Evolutionary conservation across 2,888 invertebrate genomes (phyloP).

Genomic region (Brachylomia viminalis): DNA sequence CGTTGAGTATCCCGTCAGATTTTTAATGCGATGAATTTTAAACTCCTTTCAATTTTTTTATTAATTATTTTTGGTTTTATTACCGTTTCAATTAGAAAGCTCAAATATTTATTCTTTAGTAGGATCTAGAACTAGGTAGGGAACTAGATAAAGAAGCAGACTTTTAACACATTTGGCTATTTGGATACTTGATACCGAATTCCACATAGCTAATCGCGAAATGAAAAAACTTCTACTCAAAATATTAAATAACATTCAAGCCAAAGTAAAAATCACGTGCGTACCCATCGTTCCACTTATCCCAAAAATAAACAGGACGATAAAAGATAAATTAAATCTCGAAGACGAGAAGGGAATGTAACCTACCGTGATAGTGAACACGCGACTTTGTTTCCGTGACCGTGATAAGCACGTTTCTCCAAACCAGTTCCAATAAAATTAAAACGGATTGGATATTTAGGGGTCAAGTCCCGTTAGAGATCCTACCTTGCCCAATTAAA

Average conservation of each 20-base stretch:
- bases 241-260: neutral
- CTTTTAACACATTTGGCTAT: neutral
- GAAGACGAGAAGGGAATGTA: conserved; percentile 33
- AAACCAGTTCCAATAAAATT: conserved; percentile 68
- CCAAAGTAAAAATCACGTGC: neutral
- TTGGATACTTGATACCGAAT: neutral
- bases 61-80: neutral
- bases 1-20: conserved; percentile 18
- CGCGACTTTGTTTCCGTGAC: conserved; percentile 48
- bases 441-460: conserved; percentile 63
- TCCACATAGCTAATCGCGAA: neutral
- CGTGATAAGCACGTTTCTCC: conserved; percentile 55
- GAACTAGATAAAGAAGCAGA: neutral
- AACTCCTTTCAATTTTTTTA: neutral
- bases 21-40: conserved; percentile 13
- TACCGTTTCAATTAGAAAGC: neutral
- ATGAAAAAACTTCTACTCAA: neutral
- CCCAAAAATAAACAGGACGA: conserved; percentile 4
- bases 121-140: neutral
- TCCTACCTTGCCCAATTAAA: conserved; percentile 75
- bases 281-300: conserved; percentile 9
- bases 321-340: conserved; percentile 32
- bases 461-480: conserved; percentile 72
- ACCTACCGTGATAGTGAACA: conserved; percentile 43
- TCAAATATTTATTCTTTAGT: neutral